Evolutionary conservation across 2,797 vertebrate species (phyloP), one percentile per base, ranked within the genome.

Genomic region (Bovichtus variegatus): DNA sequence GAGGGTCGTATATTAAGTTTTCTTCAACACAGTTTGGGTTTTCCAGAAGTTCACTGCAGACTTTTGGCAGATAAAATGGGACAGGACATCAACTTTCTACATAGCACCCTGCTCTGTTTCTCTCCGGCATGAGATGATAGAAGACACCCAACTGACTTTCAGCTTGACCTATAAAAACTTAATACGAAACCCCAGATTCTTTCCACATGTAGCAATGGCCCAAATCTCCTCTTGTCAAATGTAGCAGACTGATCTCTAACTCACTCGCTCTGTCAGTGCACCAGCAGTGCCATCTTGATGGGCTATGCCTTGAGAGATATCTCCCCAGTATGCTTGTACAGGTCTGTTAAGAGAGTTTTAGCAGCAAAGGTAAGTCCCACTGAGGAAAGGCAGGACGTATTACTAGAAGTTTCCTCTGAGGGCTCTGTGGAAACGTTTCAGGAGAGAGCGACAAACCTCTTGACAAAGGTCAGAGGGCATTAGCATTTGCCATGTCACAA

Each of bases 151-250:
- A 16, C 13, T 34, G 27, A 44, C 46, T 51, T 51, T 60, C 55
- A 76, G n/a, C 40, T 59, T 74, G 70, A 74, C 71, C 71, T 49
- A 31, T 23, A 47, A 59, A 51, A 40, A 40, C 63, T 15, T 51
- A 50, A 41, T 5, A n/a, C 13, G 9, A 41, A 21, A 67, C 34
- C 31, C n/a, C 16, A 55, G 51, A 77, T 67, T 58, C 41, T 8
- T 43, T 51, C 68, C 18, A 5, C 58, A 55, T 23, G 41, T 31
- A 69, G 57, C 60, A 13, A 59, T 49, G 71, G 43, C 62, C 71
- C 25, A 60, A 71, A 53, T 53, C 57, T 44, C 61, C 34, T 25
- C 74, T 40, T 67, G 54, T 77, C 64, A 79, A 65, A 59, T 1
- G 38, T 10, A 63, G 58, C 36, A 34, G 64, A 59, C 41, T 47